phyloP scores from a whole-genome alignment of 2,113 vertebrate species.

The Cyanocitta stelleri region DNA sequence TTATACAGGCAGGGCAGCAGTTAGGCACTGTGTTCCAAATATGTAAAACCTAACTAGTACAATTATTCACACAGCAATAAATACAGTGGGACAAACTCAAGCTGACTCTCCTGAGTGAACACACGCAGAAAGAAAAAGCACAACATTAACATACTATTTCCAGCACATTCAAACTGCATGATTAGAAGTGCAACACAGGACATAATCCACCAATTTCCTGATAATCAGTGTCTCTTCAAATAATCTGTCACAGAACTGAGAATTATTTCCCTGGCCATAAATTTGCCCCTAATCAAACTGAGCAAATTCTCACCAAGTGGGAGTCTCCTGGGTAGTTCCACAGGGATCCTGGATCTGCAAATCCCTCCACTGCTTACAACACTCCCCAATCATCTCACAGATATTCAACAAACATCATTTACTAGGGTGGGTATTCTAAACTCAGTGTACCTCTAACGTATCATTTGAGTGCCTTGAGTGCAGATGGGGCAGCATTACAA shows the following conservation, averaged over 20 bases:
- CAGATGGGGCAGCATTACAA: not conserved
- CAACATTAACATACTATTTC: not conserved
- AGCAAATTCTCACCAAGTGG: not conserved
- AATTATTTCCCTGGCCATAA: not conserved
- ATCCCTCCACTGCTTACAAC: not conserved
- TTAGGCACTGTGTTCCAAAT: not conserved
- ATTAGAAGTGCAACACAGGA: not conserved
- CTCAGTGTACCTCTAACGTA: not conserved
- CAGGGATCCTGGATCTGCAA: not conserved
- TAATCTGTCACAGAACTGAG: not conserved
- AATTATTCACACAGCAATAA: constrained; percentile 8
- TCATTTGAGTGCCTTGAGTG: not conserved
- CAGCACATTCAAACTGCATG: not conserved
- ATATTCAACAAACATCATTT: not conserved
- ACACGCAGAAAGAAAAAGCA: not conserved
- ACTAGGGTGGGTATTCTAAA: not conserved
- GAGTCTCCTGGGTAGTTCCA: not conserved
- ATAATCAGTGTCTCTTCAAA: not conserved
- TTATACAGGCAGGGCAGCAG: constrained; percentile 32
- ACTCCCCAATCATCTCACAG: not conserved
- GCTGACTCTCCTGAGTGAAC: not conserved
- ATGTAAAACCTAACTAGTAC: not conserved
- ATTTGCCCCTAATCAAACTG: not conserved
- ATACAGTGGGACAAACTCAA: not conserved
- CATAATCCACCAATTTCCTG: not conserved